Percentiles rank a stretch among this genome's conserved stretches.
phyloP scores from a whole-genome alignment of 2,888 invertebrate species.

The Amphipoea lucens region DNA sequence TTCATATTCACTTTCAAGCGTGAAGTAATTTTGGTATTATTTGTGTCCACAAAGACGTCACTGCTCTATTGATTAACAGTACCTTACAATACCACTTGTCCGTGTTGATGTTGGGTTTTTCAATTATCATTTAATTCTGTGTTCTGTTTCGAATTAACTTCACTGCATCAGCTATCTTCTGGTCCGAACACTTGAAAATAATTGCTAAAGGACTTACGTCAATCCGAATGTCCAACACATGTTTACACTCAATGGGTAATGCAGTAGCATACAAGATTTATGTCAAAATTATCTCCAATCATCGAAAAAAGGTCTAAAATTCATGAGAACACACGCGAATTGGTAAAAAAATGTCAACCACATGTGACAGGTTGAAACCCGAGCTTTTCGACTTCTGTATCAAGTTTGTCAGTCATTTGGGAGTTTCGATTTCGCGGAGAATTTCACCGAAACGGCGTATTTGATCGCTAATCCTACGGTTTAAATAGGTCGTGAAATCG shows the following conservation, averaged over 20 bases:
- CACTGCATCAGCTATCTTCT: background rate
- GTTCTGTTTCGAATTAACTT: slow-evolving; percentile 11
- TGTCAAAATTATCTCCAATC: slow-evolving; percentile 65
- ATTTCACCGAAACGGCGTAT: slow-evolving; percentile 83
- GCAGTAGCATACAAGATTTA: slow-evolving; percentile 76
- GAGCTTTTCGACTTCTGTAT: slow-evolving; percentile 78
- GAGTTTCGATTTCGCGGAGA: slow-evolving; percentile 74
- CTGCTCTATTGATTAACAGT: slow-evolving; percentile 29
- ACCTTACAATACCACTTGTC: background rate
- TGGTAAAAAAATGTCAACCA: slow-evolving; percentile 73
- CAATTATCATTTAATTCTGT: slow-evolving; percentile 1
- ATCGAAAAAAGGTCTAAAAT: slow-evolving; percentile 67
- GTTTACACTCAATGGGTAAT: slow-evolving; percentile 61
- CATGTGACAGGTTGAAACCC: slow-evolving; percentile 81
- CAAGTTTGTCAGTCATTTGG: slow-evolving; percentile 74
- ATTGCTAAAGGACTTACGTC: slow-evolving; percentile 24
- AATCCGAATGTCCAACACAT: slow-evolving; percentile 49
- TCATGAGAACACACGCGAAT: slow-evolving; percentile 77
- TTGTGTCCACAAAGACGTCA: slow-evolving; percentile 51
- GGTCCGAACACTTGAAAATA: slow-evolving; percentile 29
- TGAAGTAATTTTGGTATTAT: slow-evolving; percentile 58
- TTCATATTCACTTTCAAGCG: slow-evolving; percentile 67
- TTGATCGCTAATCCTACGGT: slow-evolving; percentile 74
- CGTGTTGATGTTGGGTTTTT: slow-evolving; percentile 20
- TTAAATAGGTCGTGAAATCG: slow-evolving; percentile 85